phyloP scores from a whole-genome alignment of 2,797 vertebrate genomes.

The Coreius guichenoti region DNA sequence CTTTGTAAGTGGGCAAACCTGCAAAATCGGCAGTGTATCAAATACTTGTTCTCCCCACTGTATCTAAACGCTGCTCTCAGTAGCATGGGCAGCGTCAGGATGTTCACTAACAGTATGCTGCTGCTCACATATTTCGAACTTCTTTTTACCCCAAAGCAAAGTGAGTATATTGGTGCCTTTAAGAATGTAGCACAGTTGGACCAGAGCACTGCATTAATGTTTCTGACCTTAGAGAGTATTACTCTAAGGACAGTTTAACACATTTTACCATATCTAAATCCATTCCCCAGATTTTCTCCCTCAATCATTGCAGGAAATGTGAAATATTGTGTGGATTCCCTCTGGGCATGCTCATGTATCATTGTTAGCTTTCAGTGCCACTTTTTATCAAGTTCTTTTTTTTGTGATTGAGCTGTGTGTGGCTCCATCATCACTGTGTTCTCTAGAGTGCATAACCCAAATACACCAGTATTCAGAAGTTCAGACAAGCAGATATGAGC shows the following conservation, averaged over 20 bases:
- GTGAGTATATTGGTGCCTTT: not conserved
- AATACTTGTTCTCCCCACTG: no score
- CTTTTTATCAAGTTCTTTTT: not conserved
- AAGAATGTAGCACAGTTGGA: not conserved
- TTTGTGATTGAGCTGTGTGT: not conserved
- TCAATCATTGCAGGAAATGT: slow-evolving; percentile 1
- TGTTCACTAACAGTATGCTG: no score
- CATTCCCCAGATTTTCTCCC: not conserved
- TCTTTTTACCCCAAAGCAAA: not conserved
- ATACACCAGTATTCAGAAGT: not conserved
- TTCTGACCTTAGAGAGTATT: not conserved
- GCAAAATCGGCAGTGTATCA: no score
- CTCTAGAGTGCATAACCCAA: not conserved
- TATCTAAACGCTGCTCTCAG: not conserved
- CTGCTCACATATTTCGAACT: not conserved
- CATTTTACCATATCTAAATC: not conserved
- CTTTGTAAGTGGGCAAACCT: no score
- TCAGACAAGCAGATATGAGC: not conserved
- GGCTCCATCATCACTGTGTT: not conserved
- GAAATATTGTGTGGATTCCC: not conserved
- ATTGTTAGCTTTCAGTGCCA: slow-evolving; percentile 10
- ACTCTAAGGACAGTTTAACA: not conserved
- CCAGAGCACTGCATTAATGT: not conserved
- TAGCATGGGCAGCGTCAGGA: not conserved
- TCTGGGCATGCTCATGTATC: slow-evolving; percentile 1